phyloP scores from a whole-genome alignment of 2,888 invertebrate species.

The Limnephilus lunatus region DNA sequence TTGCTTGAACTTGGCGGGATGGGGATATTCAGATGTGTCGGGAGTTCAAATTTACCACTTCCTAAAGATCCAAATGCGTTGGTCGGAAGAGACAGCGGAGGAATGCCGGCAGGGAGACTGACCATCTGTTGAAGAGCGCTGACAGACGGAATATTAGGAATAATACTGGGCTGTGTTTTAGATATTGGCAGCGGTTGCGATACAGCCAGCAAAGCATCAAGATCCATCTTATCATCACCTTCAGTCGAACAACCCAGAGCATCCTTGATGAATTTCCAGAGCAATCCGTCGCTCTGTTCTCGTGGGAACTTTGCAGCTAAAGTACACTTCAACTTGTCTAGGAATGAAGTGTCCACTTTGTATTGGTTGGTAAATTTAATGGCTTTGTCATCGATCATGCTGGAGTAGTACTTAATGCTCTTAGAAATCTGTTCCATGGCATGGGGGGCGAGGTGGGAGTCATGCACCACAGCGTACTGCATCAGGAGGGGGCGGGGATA shows the following conservation, averaged over 20 bases:
- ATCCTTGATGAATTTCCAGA: constrained; percentile 89
- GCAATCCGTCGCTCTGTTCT: constrained; percentile 85
- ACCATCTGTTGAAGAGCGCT: constrained; percentile 77
- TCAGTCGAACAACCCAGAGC: constrained; percentile 83
- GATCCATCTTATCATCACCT: constrained; percentile 83
- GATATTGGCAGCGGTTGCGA: constrained; percentile 77
- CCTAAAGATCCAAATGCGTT: constrained; percentile 74
- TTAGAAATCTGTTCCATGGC: constrained; percentile 91
- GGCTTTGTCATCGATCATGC: constrained; percentile 74
- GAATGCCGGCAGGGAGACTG: constrained; percentile 75
- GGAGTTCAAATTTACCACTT: constrained; percentile 78
- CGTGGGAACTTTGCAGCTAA: constrained; percentile 89
- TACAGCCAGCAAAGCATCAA: constrained; percentile 78
- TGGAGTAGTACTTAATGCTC: constrained; percentile 90
- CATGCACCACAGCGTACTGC: constrained; percentile 90
- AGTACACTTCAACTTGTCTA: constrained; percentile 91
- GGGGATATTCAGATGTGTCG: constrained; percentile 78
- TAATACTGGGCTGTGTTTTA: constrained; percentile 72
- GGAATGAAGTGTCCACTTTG: constrained; percentile 84
- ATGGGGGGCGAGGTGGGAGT: constrained; percentile 87
- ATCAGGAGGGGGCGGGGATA: constrained; percentile 95
- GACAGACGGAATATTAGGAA: constrained; percentile 75
- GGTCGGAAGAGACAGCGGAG: constrained; percentile 72
- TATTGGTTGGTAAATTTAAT: constrained; percentile 79
- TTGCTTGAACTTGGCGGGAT: constrained; percentile 79